A percentile compares a stretch with the other conserved stretches of the same genome.
Conservation (phyloP, 2,797 vertebrate genomes). For the Alectoris magna region DNA sequence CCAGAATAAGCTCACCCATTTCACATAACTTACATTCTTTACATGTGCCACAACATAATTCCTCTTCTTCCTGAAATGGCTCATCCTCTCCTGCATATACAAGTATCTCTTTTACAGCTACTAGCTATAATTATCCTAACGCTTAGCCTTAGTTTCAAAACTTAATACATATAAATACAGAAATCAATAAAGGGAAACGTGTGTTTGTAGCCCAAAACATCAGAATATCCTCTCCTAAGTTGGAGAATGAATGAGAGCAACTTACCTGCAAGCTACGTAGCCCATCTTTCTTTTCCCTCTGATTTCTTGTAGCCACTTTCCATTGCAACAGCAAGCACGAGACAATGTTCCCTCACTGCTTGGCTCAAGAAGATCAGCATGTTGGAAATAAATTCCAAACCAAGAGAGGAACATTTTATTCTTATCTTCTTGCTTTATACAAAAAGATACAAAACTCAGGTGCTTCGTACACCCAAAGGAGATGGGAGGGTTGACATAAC, state of each 20-base stretch:
- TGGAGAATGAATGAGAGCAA: background rate
- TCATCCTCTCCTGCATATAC: background rate
- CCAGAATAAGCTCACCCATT: background rate
- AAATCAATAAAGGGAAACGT: background rate
- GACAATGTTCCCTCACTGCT: background rate
- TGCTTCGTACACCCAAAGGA: background rate
- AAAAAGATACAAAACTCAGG: background rate
- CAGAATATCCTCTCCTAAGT: background rate
- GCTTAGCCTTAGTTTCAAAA: background rate
- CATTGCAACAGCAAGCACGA: background rate
- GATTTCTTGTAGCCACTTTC: background rate
- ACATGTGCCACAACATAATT: background rate
- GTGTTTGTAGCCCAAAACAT: background rate
- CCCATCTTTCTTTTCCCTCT: background rate
- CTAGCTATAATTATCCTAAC: background rate
- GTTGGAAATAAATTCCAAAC: background rate
- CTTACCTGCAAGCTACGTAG: fast-evolving
- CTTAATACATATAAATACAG: background rate
- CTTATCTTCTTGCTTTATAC: background rate
- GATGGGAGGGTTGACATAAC: background rate
- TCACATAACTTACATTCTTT: background rate
- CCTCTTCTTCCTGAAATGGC: background rate
- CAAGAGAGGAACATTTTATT: background rate
- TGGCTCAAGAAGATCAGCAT: background rate
- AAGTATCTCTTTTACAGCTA: background rate